Base-by-base conservation (phyloP, 2,797 vertebrate species). In the Pseudomugil tenellus region DNA sequence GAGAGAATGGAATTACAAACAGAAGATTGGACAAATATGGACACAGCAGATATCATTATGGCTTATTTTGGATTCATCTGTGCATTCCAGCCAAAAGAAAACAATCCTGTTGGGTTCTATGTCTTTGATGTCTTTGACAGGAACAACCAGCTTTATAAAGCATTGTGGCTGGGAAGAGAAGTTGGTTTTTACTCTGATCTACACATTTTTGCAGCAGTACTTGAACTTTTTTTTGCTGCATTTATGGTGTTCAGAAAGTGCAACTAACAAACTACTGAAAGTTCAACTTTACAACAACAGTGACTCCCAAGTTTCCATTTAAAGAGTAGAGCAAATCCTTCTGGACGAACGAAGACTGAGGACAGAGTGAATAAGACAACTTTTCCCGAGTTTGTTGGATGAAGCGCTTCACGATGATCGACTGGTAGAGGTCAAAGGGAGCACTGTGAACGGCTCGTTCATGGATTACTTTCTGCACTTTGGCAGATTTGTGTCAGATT, bases 21-120 rank as follows among this genome's bases (percentile, higher is more conserved):
- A 67, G 62, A 76, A 16, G 59, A 66, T 70, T 11, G 31, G 51
- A 31, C 43, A 65, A 72, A 66, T 63, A 63, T 55, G 54, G 63
- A 69, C 65, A 35, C 64, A 51, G 53, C 73, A 59, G 74, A 84
- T 80, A 79, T 21, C 8, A 16, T 6, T 0, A 21, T n/a, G 57
- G 66, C 64, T 80, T 70, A 70, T 79, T 84, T 81, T 80, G 37
- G 62, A 72, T 76, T 73, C 34, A 54, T 74, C 75, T 52, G 75
- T 60, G 39, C 49, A 34, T 1, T 71, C 72, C 31, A 39, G 13
- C 12, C 12, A 35, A 43, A 17, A 41, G 77, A 80, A 83, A 56
- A 13, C 68, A 69, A 74, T 32, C 29, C 70, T 74, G 70, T 67
- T 61, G 59, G 48, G 51, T 63, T 78, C 80, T 68, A 73, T 76